Conservation (phyloP, 1,140 invertebrate genomes). For the Stegodyphus mimosarum region DNA sequence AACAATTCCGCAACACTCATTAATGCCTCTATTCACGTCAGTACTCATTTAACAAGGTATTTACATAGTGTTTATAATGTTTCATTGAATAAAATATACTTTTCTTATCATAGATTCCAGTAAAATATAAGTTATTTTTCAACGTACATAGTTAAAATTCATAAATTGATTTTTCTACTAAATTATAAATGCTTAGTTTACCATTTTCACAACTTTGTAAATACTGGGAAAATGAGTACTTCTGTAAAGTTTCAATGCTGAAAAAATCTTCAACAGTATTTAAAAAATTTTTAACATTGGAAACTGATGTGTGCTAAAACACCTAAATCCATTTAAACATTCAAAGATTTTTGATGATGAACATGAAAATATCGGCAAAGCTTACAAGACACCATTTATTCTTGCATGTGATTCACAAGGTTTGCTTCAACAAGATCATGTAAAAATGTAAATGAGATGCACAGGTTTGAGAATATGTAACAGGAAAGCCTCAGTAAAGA, state of each 20-base stretch:
- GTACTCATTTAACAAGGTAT: slow-evolving; percentile 14
- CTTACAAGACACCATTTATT: slow-evolving; percentile 35
- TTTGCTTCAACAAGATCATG: slow-evolving; percentile 4
- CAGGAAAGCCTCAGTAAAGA: slow-evolving; percentile 14
- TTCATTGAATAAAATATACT: not conserved
- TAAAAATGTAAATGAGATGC: not conserved
- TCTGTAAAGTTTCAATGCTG: not conserved
- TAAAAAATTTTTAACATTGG: slow-evolving; percentile 39
- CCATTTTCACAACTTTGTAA: not conserved
- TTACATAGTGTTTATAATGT: too few relatives aligned
- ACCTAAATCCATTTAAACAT: slow-evolving; percentile 53
- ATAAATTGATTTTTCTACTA: not conserved
- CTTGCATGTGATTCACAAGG: slow-evolving; percentile 52
- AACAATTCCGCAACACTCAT: not conserved
- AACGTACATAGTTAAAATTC: not conserved
- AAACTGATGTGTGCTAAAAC: slow-evolving; percentile 47
- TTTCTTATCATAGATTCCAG: not conserved
- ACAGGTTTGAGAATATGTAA: not conserved
- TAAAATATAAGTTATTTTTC: not conserved
- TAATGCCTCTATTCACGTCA: not conserved
- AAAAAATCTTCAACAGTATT: slow-evolving; percentile 29
- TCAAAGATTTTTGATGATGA: slow-evolving; percentile 44
- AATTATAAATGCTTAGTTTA: not conserved
- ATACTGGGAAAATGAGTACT: not conserved
- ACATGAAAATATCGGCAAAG: slow-evolving; percentile 42